Evolutionary conservation across 1,140 invertebrate genomes (phyloP), one percentile per base, ranked within the genome.

Genomic region (Odontomachus brunneus): DNA sequence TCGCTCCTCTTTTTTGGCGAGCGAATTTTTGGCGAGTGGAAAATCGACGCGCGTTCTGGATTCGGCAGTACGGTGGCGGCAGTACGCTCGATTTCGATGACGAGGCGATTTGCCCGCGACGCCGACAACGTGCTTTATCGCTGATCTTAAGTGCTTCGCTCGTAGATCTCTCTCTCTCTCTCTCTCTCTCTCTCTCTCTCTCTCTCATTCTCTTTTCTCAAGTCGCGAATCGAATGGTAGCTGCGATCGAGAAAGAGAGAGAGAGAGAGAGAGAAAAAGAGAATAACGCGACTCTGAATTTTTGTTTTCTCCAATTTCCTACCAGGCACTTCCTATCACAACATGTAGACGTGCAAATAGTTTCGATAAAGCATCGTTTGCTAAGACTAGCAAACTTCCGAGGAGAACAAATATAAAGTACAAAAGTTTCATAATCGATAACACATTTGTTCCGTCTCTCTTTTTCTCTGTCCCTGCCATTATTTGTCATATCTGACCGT

Each of bases 71-170:
- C 29, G 29, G 5, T 2, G 29, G 22, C 33, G 22, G 51, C 1
- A 63, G 11, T 44, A n/a, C 63, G 24, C 14, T 57, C 51, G 24
- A 59, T 80, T 80, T 57, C 33, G 75, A 71, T 80, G 75, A 80
- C 75, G 53, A 80, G 57, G 75, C 75, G 75, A 71, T 48, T 80
- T n/a, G 22, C 33, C 9, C 9, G 22, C 65, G 57, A 78, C 51
- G n/a, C n/a, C 38, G 55, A 33, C 69, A 44, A 29, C 57, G 80
- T 82, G 80, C 80, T 60, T 74, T 80, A 80, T 80, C 75, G 75
- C 65, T 14, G 24, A 80, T 80, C 75, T 80, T 57, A n/a, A 71
- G 75, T 48, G 29, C 51, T 17, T 44, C 44, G 33, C 29, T 49
- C 63, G 63, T 22, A 29, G 2, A 5, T 44, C 38, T 44, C 38